Percentiles rank a stretch among this genome's conserved stretches.
Evolutionary conservation across 2,888 invertebrate genomes (phyloP).

Genomic region (Troilus luridus): DNA sequence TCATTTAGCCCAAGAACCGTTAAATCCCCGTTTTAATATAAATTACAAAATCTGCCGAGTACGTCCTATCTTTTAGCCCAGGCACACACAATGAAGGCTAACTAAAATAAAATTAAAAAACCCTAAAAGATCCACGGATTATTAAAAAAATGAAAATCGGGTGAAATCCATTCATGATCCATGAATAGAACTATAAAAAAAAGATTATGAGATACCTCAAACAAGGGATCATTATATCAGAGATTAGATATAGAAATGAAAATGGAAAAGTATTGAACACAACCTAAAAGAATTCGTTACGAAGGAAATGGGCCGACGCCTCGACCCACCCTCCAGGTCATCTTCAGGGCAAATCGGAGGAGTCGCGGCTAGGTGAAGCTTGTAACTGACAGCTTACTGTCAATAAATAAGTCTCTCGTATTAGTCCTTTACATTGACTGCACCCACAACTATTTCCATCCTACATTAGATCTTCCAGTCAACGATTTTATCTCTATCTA

Average conservation of each 20-base stretch:
- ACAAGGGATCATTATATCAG: not conserved
- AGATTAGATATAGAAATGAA: constrained; percentile 33
- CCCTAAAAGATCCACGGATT: not conserved
- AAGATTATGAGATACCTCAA: not conserved
- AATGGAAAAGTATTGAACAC: constrained; percentile 3
- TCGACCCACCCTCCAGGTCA: no score
- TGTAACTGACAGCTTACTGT: no score
- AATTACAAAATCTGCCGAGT: constrained; percentile 51
- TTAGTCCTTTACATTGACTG: no score
- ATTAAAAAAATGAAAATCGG: not conserved
- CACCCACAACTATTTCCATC: no score
- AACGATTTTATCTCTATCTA: no score
- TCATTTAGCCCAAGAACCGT: constrained; percentile 54
- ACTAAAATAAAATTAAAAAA: not conserved
- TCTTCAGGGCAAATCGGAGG: no score
- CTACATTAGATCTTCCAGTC: no score
- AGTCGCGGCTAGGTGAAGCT: no score
- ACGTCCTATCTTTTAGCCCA: not conserved
- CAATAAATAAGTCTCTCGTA: no score
- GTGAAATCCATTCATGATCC: not conserved
- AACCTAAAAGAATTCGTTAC: not conserved
- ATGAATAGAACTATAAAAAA: not conserved
- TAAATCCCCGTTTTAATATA: constrained; percentile 57
- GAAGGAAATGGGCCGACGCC: no score
- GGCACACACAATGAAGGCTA: not conserved